Evolutionary conservation across 1,140 invertebrate genomes (phyloP), one percentile per base, ranked within the genome.

Genomic region (Liolophura sinensis): DNA sequence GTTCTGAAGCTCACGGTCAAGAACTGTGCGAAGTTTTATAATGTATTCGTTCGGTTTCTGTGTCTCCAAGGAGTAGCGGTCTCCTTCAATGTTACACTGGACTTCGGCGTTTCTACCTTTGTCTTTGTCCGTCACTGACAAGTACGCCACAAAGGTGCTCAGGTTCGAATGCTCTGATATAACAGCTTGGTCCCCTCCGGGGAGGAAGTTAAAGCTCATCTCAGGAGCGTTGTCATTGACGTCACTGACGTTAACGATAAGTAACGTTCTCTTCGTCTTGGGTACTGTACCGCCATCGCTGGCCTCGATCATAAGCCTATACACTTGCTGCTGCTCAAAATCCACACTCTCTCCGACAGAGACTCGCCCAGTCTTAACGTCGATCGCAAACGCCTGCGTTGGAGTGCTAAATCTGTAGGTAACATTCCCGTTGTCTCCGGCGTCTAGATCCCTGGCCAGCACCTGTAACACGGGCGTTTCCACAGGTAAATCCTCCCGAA

Each of bases 201-300:
- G 73, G 47, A 76, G 73, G 9, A 78, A 60, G 31, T 78, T 77
- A 56, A 76, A 71, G 0, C 93, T 90, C 80, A 98, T 98, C 14
- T 91, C 86, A 0, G 97, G 97, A 0, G 93, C 92, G 83, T 97
- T 97, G 80, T 99, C 96, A 81, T 99, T 98, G 51, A 95, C 89
- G 84, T 98, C 96, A 76, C 94, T 92, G 0, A 99, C 93, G 56
- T 94, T 93, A 9, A 99, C 92, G 3, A 94, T 96, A 0, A 98
- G 92, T 16, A 93, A 84, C 81, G 97, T 97, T 71, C 95, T 93
- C 0, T 95, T 93, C 0, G 91, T 93, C 7, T 95, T 91, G 0
- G 91, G 89, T 47, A 76, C 73, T 20, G 65, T 67, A 6, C 79
- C 79, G 55, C 77, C 67, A 57, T 81, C 79, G 1, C 56, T 57